Percentiles rank a stretch among this genome's conserved stretches.
Conservation (phyloP, 2,888 invertebrate genomes). For the Drosophila subquinaria region DNA sequence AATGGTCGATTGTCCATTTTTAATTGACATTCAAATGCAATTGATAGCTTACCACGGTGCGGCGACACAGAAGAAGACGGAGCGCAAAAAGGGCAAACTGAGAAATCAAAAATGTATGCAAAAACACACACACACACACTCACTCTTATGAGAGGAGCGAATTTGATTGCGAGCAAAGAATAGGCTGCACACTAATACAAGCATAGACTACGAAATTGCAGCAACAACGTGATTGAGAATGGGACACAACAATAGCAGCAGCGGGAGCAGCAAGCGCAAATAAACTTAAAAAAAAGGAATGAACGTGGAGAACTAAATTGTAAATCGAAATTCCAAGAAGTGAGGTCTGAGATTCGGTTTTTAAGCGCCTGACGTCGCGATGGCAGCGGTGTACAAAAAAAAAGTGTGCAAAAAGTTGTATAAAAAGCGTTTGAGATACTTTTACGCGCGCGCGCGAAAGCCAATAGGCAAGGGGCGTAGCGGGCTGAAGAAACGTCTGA, state of each 20-base stretch:
- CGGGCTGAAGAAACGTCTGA: slow-evolving; percentile 19
- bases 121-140: slow-evolving; percentile 46
- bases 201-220: slow-evolving; percentile 63
- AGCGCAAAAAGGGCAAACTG: slow-evolving; percentile 66
- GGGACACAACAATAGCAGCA: slow-evolving; percentile 70
- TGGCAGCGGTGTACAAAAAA: slow-evolving; percentile 39
- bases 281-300: slow-evolving; percentile 50
- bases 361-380: slow-evolving; percentile 62
- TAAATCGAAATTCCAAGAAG: slow-evolving; percentile 81
- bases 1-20: not conserved
- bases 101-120: slow-evolving; percentile 70
- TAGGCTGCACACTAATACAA: slow-evolving; percentile 64
- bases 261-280: slow-evolving; percentile 51
- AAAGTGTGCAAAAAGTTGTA: slow-evolving; percentile 61
- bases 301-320: slow-evolving; percentile 75
- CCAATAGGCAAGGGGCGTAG: slow-evolving; percentile 42
- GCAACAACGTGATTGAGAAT: slow-evolving; percentile 76
- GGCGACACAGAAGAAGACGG: slow-evolving; percentile 43
- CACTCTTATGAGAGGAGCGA: slow-evolving; percentile 26
- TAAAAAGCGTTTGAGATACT: slow-evolving; percentile 74
- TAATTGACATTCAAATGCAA: slow-evolving; percentile 6
- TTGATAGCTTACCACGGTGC: slow-evolving; percentile 58
- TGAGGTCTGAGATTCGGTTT: slow-evolving; percentile 63
- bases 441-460: slow-evolving; percentile 74
- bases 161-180: slow-evolving; percentile 74